Base-by-base conservation (phyloP, 2,113 vertebrate genomes). In the Phasianus colchicus region DNA sequence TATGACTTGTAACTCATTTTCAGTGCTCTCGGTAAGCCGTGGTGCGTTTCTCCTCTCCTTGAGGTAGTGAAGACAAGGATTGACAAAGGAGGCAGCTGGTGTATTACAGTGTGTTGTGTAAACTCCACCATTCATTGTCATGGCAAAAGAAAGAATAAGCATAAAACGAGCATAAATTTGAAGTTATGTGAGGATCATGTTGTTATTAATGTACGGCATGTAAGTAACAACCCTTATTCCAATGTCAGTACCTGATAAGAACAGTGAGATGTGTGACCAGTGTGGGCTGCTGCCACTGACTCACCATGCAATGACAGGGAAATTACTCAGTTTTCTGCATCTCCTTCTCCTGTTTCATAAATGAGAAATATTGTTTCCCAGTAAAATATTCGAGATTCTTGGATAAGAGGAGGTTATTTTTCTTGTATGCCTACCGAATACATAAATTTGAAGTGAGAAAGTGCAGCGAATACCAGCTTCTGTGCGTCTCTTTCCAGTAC, bases 221-320 rank as follows among this genome's bases (percentile, higher is more conserved):
- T 81, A 94, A 72, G 70, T 90, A 93, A 94, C 92, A 94, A 52
- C 60, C 36, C 40, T 93, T 74, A 93, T 88, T 96, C 90, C 92
- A 78, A 55, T 96, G 92, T 57, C 77, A 84, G 70, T 90, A 89
- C 77, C 90, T 95, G 94, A 73, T 95, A 90, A 93, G 95, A 96
- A 95, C 96, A 95, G 86, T 45, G 22, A 96, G 74, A 94, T 93
- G 94, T 94, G 89, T 96, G 96, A 96, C 95, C 95, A 93, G 83
- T 89, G 96, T 96, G 96, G 96, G 96, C 77, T 96, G 96, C 92
- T 95, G 94, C 95, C 86, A 89, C 95, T 96, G 96, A 96, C 89
- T 96, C 95, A 96, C 83, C 93, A 40, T 84, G 90, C 92, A 95
- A 94, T 93, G 96, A 96, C 95, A 96, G 90, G 95, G 94, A 96